Conservation (phyloP, 2,797 vertebrate genomes). For the Schizothorax lantsangensis region DNA sequence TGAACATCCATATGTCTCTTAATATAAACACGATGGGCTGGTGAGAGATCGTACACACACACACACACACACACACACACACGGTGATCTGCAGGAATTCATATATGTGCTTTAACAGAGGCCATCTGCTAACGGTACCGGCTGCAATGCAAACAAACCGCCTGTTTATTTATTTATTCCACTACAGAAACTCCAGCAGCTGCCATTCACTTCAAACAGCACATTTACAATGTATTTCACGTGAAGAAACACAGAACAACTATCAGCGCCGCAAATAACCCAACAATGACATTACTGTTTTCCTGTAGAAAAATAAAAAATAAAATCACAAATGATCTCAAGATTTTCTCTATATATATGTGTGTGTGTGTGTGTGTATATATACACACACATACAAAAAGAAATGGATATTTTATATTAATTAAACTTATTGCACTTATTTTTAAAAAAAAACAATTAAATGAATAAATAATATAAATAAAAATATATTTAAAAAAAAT, state of each 20-base stretch:
- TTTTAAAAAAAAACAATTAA: no score
- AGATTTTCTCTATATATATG: neutral
- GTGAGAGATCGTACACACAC: constrained; percentile 30
- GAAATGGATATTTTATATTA: no score
- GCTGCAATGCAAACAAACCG: constrained; percentile 36
- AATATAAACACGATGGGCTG: constrained; percentile 62
- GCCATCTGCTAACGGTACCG: constrained; percentile 66
- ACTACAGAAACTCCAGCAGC: constrained; percentile 33
- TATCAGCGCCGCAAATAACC: neutral
- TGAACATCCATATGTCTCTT: constrained; percentile 46
- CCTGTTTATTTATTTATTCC: constrained; percentile 29
- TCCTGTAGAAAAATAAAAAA: neutral
- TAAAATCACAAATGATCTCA: neutral
- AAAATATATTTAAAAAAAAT: no score
- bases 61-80: constrained; percentile 44
- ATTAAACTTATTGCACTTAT: no score
- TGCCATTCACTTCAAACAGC: constrained; percentile 33
- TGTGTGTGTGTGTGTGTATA: no score
- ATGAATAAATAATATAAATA: no score
- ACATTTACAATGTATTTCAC: neutral
- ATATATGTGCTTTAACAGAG: constrained; percentile 46
- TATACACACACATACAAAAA: no score
- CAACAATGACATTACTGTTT: neutral
- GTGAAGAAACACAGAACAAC: neutral
- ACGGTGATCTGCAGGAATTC: constrained; percentile 37